These are phyloP conservation scores for Coenonympha glycerion DNA, from an alignment of 2,888 invertebrate genomes.

Conservation along the genomic window DNA sequence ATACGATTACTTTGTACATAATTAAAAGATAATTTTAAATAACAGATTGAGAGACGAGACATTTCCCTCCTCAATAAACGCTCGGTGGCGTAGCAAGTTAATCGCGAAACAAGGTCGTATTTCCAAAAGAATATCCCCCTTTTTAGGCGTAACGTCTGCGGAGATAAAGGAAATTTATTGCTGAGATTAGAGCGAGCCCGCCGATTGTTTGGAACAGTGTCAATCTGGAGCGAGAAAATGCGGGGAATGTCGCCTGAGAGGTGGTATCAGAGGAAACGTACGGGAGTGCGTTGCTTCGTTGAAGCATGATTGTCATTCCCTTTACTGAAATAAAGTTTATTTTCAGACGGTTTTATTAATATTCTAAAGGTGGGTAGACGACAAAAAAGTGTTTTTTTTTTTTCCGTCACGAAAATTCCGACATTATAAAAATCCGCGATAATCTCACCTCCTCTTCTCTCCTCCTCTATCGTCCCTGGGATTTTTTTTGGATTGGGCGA, in stretches of 20 bases:
- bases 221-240: conserved; percentile 50
- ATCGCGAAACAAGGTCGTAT: conserved; percentile 41
- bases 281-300: background rate
- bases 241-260: conserved; percentile 34
- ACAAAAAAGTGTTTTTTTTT: too few relatives aligned
- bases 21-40: too few relatives aligned
- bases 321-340: background rate
- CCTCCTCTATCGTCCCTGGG: too few relatives aligned
- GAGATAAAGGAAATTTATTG: conserved; percentile 69
- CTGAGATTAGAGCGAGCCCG: conserved; percentile 56
- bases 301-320: background rate
- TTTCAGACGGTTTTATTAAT: too few relatives aligned
- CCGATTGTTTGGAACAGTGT: conserved; percentile 60
- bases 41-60: conserved; percentile 1
- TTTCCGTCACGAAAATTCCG: too few relatives aligned
- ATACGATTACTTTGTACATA: too few relatives aligned
- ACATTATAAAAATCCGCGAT: too few relatives aligned
- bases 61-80: conserved; percentile 14
- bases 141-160: conserved; percentile 38
- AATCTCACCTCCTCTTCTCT: too few relatives aligned
- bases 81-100: conserved; percentile 32
- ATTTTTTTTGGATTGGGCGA: too few relatives aligned
- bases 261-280: conserved; percentile 23
- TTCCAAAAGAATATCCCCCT: conserved; percentile 39
- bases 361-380: too few relatives aligned